A percentile compares a stretch with the other conserved stretches of the same genome.
Conservation (phyloP, 2,113 vertebrate species). For the Cricetomys ansorgei region DNA sequence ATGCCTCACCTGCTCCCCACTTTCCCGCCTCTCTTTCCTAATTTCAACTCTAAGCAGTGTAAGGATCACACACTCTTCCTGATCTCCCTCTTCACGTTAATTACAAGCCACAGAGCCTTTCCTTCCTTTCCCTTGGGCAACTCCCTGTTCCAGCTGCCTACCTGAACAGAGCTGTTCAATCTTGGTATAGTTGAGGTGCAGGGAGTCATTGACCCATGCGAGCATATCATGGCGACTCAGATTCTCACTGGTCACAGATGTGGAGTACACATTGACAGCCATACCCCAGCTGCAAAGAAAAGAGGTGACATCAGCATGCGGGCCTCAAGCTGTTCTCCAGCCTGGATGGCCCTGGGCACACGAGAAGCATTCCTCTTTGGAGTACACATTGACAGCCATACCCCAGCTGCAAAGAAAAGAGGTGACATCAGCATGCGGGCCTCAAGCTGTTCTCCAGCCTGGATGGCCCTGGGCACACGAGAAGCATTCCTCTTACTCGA, state of each 20-base stretch:
- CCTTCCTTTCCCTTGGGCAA: not conserved
- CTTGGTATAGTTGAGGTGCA: slow-evolving; percentile 96
- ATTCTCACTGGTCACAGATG: slow-evolving; percentile 97
- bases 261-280: slow-evolving; percentile 99
- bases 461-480: not conserved
- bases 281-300: slow-evolving; percentile 90
- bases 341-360: not conserved
- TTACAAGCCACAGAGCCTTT: not conserved
- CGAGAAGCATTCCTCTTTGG: too few species aligned
- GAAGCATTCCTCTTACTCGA: not conserved
- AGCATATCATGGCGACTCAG: slow-evolving; percentile 99
- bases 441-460: not conserved
- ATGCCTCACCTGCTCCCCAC: not conserved
- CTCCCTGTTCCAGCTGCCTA: slow-evolving; percentile 73
- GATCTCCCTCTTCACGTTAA: not conserved
- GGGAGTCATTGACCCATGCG: slow-evolving; percentile 97
- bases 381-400: slow-evolving; percentile 99
- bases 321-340: not conserved
- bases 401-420: slow-evolving; percentile 86
- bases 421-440: not conserved
- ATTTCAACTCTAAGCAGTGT: not conserved
- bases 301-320: not conserved
- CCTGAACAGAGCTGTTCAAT: slow-evolving; percentile 97
- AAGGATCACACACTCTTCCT: not conserved
- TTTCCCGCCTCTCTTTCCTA: not conserved